phyloP scores from a whole-genome alignment of 30 jellyfish, hydroid and myxozoan species.

The Mastigias papua region DNA sequence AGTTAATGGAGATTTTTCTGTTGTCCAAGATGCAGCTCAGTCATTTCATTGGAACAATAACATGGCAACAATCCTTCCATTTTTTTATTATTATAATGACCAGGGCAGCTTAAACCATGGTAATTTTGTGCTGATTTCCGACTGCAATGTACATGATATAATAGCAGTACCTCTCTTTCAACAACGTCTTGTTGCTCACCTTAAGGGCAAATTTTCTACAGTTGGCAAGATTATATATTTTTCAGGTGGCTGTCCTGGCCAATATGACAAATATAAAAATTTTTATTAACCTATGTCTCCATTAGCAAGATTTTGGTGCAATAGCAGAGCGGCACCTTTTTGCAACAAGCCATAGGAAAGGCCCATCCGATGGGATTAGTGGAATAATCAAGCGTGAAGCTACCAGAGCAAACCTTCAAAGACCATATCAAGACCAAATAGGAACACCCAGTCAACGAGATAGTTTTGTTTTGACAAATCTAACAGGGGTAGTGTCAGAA shows the following conservation, averaged over 20 bases:
- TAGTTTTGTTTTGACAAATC: too few species aligned
- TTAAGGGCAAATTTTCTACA: not conserved
- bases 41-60: not conserved
- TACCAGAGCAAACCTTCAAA: too few species aligned
- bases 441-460: conserved; percentile 3
- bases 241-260: not conserved
- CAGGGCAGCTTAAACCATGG: not conserved
- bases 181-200: not conserved
- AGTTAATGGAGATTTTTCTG: not conserved
- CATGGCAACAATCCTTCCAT: not conserved
- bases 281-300: not conserved
- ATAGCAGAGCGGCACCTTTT: not conserved
- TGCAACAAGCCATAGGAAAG: too few species aligned
- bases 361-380: too few species aligned
- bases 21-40: not conserved
- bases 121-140: not conserved
- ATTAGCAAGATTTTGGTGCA: not conserved
- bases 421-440: conserved; percentile 18
- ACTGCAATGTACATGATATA: not conserved
- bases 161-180: conserved; percentile 13
- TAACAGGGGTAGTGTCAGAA: too few species aligned
- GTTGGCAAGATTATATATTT: not conserved
- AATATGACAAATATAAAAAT: too few species aligned
- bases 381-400: too few species aligned
- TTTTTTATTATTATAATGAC: not conserved